Evolutionary conservation across 2,113 vertebrate species (phyloP), one percentile per base, ranked within the genome.

Genomic region (Corydoras sp.): DNA sequence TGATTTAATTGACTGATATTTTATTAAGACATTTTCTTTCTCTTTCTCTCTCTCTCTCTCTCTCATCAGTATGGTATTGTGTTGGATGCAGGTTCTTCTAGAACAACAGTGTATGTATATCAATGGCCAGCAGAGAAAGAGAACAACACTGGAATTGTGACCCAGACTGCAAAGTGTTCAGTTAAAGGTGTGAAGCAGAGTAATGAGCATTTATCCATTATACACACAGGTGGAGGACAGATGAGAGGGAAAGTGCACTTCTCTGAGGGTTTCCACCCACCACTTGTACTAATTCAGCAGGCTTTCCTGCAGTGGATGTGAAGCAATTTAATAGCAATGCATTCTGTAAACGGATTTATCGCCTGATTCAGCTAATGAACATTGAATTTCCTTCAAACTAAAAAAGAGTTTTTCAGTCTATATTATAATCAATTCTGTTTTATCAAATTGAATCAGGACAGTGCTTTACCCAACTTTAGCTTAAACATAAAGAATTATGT

Each of bases 71-170:
- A 94, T 63, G 96, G 96, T 15, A 91, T 99, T 32, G 96, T 99
- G 58, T 87, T 98, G 65, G 96, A 99, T 58, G 91, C 95, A 0
- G 96, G 95, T n/a, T 98, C 96, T 2, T 95, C 96, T 59, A 90
- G 92, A 11, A 98, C 96, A 18, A 96, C 86, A 0, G 79, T 95
- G n/a, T 95, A 95, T 0, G 83, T 98, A 48, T 98, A 99, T n/a
- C 81, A 94, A 76, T 99, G 96, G 96, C 95, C 94, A 0, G 94
- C 93, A 0, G 92, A 95, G 77, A 99, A 99, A 82, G 85, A 95
- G 78, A 99, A 98, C 58, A 86, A 98, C 69, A 99, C 96, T 0
- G 96, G 96, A 56, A 85, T 98, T 24, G 94, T 99, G 76, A 91
- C 63, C 0, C 88, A 99, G 68, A 89, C 75, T 12, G 72, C 83